These are phyloP conservation scores for Podotricha telesiphe DNA, from an alignment of 2,888 invertebrate genomes.

Conservation along the genomic window DNA sequence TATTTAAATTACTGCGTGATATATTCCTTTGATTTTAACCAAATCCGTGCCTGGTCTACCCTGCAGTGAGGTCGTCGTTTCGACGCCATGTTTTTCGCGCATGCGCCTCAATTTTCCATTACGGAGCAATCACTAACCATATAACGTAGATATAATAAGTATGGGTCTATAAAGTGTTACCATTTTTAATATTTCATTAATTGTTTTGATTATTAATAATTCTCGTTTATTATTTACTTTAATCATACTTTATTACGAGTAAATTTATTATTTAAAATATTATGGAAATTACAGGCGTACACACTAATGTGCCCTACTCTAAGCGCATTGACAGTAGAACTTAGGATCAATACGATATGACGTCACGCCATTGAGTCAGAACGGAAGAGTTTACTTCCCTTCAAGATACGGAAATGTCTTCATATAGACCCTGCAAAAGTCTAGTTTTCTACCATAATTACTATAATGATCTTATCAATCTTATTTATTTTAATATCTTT, in stretches of 20 bases:
- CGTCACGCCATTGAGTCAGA: conserved; percentile 74
- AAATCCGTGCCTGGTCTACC: conserved; percentile 66
- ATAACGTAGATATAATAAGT: conserved; percentile 41
- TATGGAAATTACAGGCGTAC: conserved; percentile 51
- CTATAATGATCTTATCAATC: conserved; percentile 4
- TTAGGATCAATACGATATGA: conserved; percentile 70
- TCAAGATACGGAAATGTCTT: conserved; percentile 52
- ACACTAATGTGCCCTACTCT: conserved; percentile 56
- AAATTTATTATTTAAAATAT: conserved; percentile 3
- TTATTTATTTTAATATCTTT: no score
- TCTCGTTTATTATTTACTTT: neutral
- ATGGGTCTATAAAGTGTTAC: conserved; percentile 45
- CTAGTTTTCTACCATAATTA: conserved; percentile 42
- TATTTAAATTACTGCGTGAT: neutral
- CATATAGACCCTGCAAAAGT: conserved; percentile 36
- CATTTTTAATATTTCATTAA: conserved; percentile 17
- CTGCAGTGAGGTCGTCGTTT: conserved; percentile 68
- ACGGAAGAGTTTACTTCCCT: conserved; percentile 54
- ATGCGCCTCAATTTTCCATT: conserved; percentile 67
- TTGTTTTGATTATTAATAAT: neutral
- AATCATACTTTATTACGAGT: neutral
- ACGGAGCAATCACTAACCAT: conserved; percentile 71
- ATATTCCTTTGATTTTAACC: conserved; percentile 16
- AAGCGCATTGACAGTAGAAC: conserved; percentile 59
- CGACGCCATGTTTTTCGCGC: conserved; percentile 78